These are phyloP conservation scores for Bombus balteatus DNA, from an alignment of 1,140 invertebrate genomes.

Conservation along the genomic window DNA sequence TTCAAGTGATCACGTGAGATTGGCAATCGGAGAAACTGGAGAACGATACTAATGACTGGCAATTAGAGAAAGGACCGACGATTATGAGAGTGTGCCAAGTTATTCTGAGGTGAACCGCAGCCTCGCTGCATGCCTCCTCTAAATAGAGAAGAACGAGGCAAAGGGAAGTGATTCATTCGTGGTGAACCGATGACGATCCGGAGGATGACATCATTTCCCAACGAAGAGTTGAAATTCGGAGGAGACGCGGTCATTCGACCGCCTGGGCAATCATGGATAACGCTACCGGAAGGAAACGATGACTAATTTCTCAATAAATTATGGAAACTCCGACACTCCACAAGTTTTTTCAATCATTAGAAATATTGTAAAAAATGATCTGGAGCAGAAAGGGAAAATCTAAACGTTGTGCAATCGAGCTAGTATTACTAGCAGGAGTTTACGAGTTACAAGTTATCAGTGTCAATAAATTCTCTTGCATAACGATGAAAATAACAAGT, in stretches of 20 bases:
- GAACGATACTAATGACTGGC: neutral
- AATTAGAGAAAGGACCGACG: neutral
- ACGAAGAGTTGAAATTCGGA: constrained; percentile 52
- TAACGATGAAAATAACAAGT: too few species aligned
- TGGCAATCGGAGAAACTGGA: neutral
- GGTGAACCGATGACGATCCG: constrained; percentile 44
- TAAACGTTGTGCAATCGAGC: too few species aligned
- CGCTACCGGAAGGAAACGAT: neutral
- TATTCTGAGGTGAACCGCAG: constrained; percentile 23
- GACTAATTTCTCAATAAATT: neutral
- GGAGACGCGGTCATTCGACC: neutral
- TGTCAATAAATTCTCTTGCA: too few species aligned
- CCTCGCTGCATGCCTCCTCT: neutral
- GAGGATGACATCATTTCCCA: constrained; percentile 54
- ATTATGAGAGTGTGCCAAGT: neutral
- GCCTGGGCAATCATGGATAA: neutral
- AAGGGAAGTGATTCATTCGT: constrained; percentile 60
- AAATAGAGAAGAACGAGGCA: constrained; percentile 41
- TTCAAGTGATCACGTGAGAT: too few species aligned
- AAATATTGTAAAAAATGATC: neutral
- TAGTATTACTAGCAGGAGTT: too few species aligned
- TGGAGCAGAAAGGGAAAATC: too few species aligned
- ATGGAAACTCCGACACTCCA: accelerated
- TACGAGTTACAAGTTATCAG: too few species aligned
- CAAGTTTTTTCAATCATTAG: neutral